A percentile compares a stretch with the other conserved stretches of the same genome.
Evolutionary conservation across 2,797 vertebrate species (phyloP).

Genomic region (Myotis daubentonii): DNA sequence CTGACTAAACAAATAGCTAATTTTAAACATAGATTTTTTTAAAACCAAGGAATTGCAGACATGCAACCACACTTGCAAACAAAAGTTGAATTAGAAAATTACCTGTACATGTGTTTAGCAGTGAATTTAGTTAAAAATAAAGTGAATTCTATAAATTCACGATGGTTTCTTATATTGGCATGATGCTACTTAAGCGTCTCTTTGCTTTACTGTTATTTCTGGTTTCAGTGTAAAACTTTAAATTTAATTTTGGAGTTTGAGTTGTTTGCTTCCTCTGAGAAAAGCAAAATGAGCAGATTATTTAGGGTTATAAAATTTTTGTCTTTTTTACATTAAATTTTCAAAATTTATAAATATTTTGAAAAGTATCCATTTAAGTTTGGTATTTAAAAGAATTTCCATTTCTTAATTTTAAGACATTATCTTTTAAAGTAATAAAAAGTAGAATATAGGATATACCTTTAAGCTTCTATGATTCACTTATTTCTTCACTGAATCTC

Average conservation of each 20-base stretch:
- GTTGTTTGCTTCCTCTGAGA: constrained; percentile 55
- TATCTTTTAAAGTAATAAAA: constrained; percentile 8
- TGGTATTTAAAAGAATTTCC: constrained; percentile 4
- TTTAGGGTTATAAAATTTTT: constrained; percentile 33
- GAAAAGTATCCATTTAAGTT: constrained; percentile 20
- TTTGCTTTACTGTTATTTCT: constrained; percentile 69
- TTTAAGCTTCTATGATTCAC: not conserved
- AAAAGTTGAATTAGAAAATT: constrained; percentile 26
- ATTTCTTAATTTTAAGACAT: constrained; percentile 49
- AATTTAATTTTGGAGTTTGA: constrained; percentile 60
- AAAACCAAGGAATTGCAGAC: constrained; percentile 54
- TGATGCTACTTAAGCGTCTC: constrained; percentile 54
- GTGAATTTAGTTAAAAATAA: constrained; percentile 73
- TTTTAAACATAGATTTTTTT: constrained; percentile 51
- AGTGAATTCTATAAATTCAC: constrained; percentile 59
- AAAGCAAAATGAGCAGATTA: constrained; percentile 56
- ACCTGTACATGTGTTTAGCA: constrained; percentile 63
- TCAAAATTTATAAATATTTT: constrained; percentile 36
- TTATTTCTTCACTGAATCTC: not conserved
- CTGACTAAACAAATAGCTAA: constrained; percentile 16
- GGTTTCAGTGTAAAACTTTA: constrained; percentile 60
- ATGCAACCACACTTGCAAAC: constrained; percentile 68
- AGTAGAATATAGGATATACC: not conserved
- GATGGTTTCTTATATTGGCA: constrained; percentile 52
- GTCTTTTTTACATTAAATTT: constrained; percentile 53